Base-by-base conservation (phyloP, 2,797 vertebrate genomes). In the Gymnopithys bicolor region DNA sequence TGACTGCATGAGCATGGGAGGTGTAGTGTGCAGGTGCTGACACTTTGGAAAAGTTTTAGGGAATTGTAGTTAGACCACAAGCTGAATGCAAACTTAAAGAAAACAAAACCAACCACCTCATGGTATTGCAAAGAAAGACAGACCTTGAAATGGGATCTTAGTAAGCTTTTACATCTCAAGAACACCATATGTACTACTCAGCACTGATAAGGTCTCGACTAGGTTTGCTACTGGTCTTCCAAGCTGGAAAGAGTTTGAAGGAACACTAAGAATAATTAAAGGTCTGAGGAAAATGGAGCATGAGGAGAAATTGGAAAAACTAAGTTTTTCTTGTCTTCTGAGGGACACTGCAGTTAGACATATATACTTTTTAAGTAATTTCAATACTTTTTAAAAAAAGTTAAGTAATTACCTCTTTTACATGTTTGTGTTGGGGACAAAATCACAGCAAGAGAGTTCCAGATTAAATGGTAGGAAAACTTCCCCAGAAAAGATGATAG, bases 21-120 rank as follows among this genome's bases (percentile, higher is more conserved):
- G 24, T 0, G 0, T 39, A 81, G 49, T 0, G 2, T 27, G 41
- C 71, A 80, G 71, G 60, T 74, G 69, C 52, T 0, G 2, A 45
- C 28, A 13, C 10, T 85, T 84, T 0, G 45, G 46, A 30, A 49
- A 48, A n/a, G 9, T 63, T 77, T 67, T 59, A 33, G 21, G 68
- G 35, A 67, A 56, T 80, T 89, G 33, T 7, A 39, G 17, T 45
- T 13, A 48, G 39, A 32, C 76, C 39, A 70, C 28, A 67, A 67
- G 9, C 28, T 68, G 32, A 73, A 74, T 58, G 11, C 12, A 85
- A 52, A 80, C 43, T 58, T 32, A 11, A 60, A 64, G 56, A 13
- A 22, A 62, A 13, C 25, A 23, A 27, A 64, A 39, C 1, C 16
- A 60, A 33, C 5, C 19, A 68, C 3, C 3, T 67, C 35, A 19